phyloP scores from a whole-genome alignment of 2,888 invertebrate genomes.

The Trissoscelio sp. region DNA sequence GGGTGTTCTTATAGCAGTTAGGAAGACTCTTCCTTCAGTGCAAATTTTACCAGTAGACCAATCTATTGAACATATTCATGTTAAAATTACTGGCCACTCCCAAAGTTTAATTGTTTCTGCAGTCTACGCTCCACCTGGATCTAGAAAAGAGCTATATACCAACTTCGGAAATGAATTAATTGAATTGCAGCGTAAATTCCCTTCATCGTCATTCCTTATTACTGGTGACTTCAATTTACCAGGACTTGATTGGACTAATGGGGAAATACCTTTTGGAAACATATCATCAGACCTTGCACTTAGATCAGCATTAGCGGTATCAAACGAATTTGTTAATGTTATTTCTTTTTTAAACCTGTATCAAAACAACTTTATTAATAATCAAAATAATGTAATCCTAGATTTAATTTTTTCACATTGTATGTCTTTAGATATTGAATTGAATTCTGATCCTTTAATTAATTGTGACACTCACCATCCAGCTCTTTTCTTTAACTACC shows the following conservation, averaged over 20 bases:
- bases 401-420: neutral
- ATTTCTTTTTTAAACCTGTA: neutral
- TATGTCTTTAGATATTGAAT: neutral
- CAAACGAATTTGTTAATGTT: neutral
- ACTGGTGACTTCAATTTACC: too few relatives aligned
- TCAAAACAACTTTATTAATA: neutral
- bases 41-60: neutral
- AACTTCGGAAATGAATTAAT: too few relatives aligned
- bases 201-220: too few relatives aligned
- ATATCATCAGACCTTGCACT: too few relatives aligned
- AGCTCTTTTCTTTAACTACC: neutral
- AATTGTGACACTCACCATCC: neutral
- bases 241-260: too few relatives aligned
- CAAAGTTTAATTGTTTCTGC: too few relatives aligned
- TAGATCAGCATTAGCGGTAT: too few relatives aligned
- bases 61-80: constrained; percentile 8
- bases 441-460: neutral
- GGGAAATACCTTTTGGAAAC: too few relatives aligned
- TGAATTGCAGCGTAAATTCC: too few relatives aligned
- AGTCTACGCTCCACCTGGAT: too few relatives aligned
- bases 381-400: neutral
- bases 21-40: neutral
- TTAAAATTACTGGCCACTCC: neutral
- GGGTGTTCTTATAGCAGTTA: constrained; percentile 21
- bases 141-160: too few relatives aligned